A percentile compares a stretch with the other conserved stretches of the same genome.
Conservation (phyloP, 1,140 invertebrate species). For the Drosophila bipectinata region DNA sequence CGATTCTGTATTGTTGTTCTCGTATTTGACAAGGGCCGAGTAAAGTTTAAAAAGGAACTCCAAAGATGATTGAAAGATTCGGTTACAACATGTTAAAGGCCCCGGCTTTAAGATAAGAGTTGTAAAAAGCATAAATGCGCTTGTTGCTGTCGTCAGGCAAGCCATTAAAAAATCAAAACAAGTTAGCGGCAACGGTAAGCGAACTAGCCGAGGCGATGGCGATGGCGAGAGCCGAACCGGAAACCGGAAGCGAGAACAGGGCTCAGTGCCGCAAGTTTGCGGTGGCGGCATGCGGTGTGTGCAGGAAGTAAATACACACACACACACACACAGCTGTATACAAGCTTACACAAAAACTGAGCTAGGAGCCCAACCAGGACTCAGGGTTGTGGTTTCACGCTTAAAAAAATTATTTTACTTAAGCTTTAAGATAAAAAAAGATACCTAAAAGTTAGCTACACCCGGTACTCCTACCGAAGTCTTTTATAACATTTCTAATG, state of each 20-base stretch:
- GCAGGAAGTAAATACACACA: conserved; percentile 61
- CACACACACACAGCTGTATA: neutral
- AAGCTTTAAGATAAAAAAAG: neutral
- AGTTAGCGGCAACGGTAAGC: conserved; percentile 65
- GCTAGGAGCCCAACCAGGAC: conserved; percentile 15
- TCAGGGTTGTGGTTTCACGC: conserved; percentile 35
- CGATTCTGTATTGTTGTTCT: conserved; percentile 9
- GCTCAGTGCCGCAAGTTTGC: conserved; percentile 75
- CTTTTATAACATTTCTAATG: too few relatives aligned
- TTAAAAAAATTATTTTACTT: neutral
- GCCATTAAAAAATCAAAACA: conserved; percentile 83
- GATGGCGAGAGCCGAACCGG: conserved; percentile 48
- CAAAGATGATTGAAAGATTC: neutral
- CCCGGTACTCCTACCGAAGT: too few relatives aligned
- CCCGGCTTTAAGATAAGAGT: conserved; percentile 47
- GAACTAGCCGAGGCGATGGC: conserved; percentile 52
- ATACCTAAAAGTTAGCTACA: too few relatives aligned
- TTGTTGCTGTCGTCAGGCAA: conserved; percentile 57
- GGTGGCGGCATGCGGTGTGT: conserved; percentile 61
- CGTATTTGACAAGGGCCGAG: conserved; percentile 34
- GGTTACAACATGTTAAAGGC: neutral
- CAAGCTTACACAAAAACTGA: neutral
- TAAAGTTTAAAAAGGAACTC: conserved; percentile 2
- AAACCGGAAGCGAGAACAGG: conserved; percentile 77
- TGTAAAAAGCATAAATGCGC: conserved; percentile 58